Evolutionary conservation across 2,113 vertebrate genomes (phyloP).

Genomic region (Trochalopteron elliotii): DNA sequence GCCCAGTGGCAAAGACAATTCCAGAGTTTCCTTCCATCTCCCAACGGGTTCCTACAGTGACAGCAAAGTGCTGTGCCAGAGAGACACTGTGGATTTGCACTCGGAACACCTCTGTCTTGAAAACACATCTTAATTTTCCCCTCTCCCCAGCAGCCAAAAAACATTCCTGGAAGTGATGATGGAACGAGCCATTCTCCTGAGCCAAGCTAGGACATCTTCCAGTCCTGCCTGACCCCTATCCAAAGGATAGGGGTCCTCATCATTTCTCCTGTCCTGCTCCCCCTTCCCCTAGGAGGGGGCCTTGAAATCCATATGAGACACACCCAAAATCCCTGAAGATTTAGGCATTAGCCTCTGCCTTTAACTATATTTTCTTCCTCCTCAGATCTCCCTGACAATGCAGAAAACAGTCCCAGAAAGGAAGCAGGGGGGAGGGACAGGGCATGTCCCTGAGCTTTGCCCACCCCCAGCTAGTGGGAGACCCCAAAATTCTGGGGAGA

Average conservation of each 20-base stretch:
- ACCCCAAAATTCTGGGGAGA: not conserved
- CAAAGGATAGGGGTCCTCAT: accelerated
- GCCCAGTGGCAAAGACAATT: not conserved
- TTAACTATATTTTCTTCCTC: not conserved
- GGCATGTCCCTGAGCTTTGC: not conserved
- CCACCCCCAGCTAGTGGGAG: not conserved
- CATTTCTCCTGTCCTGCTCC: not conserved
- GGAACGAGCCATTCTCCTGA: not conserved
- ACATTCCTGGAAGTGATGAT: not conserved
- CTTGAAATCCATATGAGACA: not conserved
- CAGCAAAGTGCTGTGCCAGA: not conserved
- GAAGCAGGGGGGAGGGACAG: accelerated
- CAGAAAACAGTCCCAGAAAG: not conserved
- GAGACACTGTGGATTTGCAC: not conserved
- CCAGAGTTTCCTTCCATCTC: not conserved
- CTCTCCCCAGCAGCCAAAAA: not conserved
- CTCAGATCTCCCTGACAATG: not conserved
- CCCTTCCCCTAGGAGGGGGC: not conserved
- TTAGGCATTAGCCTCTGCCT: not conserved
- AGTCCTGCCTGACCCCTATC: not conserved
- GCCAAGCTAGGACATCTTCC: not conserved
- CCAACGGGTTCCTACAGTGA: not conserved
- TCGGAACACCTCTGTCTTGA: not conserved
- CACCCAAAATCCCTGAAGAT: not conserved
- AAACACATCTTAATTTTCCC: not conserved